These are phyloP conservation scores for Drosophila pseudotakahashii DNA, from an alignment of 2,888 invertebrate species.

Conservation along the genomic window DNA sequence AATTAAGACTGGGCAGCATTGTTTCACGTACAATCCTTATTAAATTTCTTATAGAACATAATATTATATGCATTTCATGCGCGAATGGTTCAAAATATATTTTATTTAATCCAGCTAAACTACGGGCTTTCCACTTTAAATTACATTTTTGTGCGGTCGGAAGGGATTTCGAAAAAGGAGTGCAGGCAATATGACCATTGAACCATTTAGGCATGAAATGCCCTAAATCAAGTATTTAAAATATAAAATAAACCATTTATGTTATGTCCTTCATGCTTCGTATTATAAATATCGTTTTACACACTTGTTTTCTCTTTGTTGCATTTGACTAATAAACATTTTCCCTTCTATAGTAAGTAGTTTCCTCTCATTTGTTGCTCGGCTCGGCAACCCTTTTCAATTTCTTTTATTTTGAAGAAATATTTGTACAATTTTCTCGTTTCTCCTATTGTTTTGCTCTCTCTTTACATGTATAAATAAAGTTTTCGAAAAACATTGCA, in stretches of 20 bases:
- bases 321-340: constrained; percentile 66
- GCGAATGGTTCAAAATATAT: constrained; percentile 61
- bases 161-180: constrained; percentile 33
- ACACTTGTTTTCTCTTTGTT: constrained; percentile 48
- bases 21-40: constrained; percentile 33
- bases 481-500: constrained; percentile 51
- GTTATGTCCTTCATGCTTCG: constrained; percentile 17
- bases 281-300: constrained; percentile 63
- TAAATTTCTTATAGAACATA: constrained; percentile 44
- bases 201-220: constrained; percentile 70
- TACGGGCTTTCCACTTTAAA: constrained; percentile 2
- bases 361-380: constrained; percentile 2
- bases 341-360: constrained; percentile 13
- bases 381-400: background rate
- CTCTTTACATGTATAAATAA: constrained; percentile 27
- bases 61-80: constrained; percentile 61
- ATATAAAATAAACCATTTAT: constrained; percentile 21
- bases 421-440: constrained; percentile 37
- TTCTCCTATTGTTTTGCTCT: constrained; percentile 19
- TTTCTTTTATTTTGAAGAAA: constrained; percentile 17
- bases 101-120: constrained; percentile 8
- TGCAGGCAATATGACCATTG: constrained; percentile 39
- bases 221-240: constrained; percentile 37
- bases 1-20: constrained; percentile 63
- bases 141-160: constrained; percentile 43